A percentile compares a stretch with the other conserved stretches of the same genome.
Evolutionary conservation across 1,140 invertebrate species (phyloP).

Genomic region (Holcopasites calliopsidis): DNA sequence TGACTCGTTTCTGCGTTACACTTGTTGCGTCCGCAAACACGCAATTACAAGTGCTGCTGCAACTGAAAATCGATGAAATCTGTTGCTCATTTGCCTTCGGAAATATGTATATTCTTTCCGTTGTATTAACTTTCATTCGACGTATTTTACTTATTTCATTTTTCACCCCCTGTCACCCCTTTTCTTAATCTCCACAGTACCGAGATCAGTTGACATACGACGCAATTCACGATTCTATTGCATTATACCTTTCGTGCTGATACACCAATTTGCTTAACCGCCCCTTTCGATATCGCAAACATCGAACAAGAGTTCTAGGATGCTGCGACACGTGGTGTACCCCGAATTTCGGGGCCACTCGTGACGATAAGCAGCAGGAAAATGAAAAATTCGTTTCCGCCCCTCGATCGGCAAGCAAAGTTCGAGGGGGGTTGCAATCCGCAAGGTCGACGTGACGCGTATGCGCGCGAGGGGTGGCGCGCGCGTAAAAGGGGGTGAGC

Average conservation of each 20-base stretch:
- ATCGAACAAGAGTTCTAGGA: too few relatives aligned
- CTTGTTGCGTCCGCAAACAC: neutral
- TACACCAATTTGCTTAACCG: too few relatives aligned
- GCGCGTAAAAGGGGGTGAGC: slow-evolving; percentile 51
- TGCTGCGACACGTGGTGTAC: neutral
- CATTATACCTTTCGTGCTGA: too few relatives aligned
- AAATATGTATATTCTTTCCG: too few relatives aligned
- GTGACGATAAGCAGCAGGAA: neutral
- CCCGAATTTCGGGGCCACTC: neutral
- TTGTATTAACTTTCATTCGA: too few relatives aligned
- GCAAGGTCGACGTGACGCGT: slow-evolving; percentile 44
- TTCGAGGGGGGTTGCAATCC: slow-evolving; percentile 34
- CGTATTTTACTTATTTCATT: too few relatives aligned
- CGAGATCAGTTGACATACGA: too few relatives aligned
- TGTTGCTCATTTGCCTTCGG: neutral
- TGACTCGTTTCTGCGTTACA: neutral
- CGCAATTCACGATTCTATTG: too few relatives aligned
- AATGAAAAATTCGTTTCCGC: slow-evolving; percentile 34
- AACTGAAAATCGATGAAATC: neutral
- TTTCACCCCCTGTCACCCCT: too few relatives aligned
- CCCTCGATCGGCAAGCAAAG: neutral
- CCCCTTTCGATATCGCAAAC: too few relatives aligned
- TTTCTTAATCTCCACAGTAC: too few relatives aligned
- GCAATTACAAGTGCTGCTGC: too few relatives aligned
- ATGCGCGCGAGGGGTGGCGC: slow-evolving; percentile 41